These are phyloP conservation scores for Panurus biarmicus DNA, from an alignment of 2,113 vertebrate genomes.

Conservation along the genomic window DNA sequence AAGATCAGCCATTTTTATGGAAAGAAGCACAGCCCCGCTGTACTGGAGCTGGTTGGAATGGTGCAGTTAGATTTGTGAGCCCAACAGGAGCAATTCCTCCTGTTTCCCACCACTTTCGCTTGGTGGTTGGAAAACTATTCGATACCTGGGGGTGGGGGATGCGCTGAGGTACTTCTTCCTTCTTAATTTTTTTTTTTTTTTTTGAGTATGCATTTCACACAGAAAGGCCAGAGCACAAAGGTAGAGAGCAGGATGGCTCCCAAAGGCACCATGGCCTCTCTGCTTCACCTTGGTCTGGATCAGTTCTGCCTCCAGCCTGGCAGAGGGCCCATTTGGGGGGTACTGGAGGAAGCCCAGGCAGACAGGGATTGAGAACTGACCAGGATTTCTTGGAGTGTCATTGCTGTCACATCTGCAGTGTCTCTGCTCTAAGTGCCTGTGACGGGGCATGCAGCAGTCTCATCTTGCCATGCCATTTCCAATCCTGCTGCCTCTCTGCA, in stretches of 20 bases:
- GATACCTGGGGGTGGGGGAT: background rate
- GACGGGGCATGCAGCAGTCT: background rate
- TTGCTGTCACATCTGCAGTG: background rate
- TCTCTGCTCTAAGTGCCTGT: background rate
- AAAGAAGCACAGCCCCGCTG: background rate
- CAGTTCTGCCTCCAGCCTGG: background rate
- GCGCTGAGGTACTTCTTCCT: background rate
- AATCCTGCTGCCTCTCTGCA: background rate
- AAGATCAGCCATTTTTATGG: background rate
- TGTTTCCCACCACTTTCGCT: background rate
- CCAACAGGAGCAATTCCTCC: background rate
- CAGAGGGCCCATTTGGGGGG: background rate
- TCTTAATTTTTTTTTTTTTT: background rate
- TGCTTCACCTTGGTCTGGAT: background rate
- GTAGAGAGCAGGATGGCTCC: background rate
- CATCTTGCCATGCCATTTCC: slow-evolving; percentile 3
- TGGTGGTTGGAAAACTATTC: background rate
- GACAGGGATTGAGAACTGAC: background rate
- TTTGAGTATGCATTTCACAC: background rate
- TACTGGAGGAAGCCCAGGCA: background rate
- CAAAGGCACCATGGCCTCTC: background rate
- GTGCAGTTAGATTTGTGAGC: background rate
- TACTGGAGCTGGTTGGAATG: background rate
- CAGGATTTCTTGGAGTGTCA: background rate
- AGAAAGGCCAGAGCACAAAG: background rate